phyloP scores from a whole-genome alignment of 1,140 invertebrate species.

The Andrena cerasifolii region DNA sequence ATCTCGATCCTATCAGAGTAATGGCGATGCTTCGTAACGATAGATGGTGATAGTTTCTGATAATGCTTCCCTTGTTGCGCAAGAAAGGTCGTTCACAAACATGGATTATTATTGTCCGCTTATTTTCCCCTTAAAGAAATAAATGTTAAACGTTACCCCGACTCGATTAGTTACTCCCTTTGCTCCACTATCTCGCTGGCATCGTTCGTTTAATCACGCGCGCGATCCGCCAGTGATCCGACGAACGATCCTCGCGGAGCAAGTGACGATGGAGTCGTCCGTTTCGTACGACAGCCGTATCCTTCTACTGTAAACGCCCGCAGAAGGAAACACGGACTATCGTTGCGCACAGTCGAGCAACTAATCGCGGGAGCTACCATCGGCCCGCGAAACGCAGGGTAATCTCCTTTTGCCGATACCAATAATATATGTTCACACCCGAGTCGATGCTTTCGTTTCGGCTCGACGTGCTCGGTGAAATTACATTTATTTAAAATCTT shows the following conservation, averaged over 20 bases:
- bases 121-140: conserved; percentile 33
- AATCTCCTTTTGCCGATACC: neutral
- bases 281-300: neutral
- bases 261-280: neutral
- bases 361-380: neutral
- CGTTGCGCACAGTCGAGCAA: neutral
- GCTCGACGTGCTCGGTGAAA: neutral
- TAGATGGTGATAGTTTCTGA: conserved; percentile 9
- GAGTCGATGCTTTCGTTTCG: neutral
- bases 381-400: neutral
- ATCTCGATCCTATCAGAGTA: conserved; percentile 28
- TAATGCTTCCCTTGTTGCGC: neutral
- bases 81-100: conserved; percentile 36
- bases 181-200: conserved; percentile 27
- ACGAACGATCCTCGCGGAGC: neutral
- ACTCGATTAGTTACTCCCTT: conserved; percentile 52
- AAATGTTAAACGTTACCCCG: conserved; percentile 25
- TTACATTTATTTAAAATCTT: conserved; percentile 1
- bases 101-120: conserved; percentile 63
- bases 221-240: conserved; percentile 13
- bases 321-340: neutral
- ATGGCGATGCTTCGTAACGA: conserved; percentile 9
- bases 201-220: conserved; percentile 32
- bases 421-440: neutral
- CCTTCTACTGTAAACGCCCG: neutral